These are phyloP conservation scores for Allolobophora icterica DNA, from an alignment of 2,888 invertebrate species.

Conservation along the genomic window DNA sequence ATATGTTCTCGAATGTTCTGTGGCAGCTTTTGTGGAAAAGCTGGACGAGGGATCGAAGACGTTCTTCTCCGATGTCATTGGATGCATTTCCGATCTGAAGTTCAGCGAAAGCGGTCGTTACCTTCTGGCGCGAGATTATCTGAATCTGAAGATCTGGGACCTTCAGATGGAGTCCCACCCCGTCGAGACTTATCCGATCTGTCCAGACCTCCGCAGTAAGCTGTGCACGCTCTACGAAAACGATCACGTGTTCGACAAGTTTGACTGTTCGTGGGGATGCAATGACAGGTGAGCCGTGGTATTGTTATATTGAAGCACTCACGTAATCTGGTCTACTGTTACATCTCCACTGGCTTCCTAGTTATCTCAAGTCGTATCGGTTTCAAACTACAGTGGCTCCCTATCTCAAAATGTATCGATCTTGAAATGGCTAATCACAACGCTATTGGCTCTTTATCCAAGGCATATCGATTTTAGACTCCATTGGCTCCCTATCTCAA, in stretches of 20 bases:
- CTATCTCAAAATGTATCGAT: neutral
- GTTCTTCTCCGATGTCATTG: slow-evolving; percentile 99
- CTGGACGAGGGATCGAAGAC: slow-evolving; percentile 75
- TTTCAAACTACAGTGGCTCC: neutral
- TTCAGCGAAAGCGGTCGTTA: slow-evolving; percentile 97
- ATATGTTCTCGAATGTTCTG: neutral
- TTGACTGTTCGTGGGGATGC: slow-evolving; percentile 99
- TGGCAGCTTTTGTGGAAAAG: neutral
- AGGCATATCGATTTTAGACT: too few species aligned
- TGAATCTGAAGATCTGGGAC: slow-evolving; percentile 99
- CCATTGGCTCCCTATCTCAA: too few species aligned
- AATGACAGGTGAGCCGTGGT: slow-evolving; percentile 77
- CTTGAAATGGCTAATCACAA: neutral
- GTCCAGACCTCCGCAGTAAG: slow-evolving; percentile 96
- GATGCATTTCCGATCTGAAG: slow-evolving; percentile 98
- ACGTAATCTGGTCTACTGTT: too few species aligned
- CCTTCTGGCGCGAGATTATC: slow-evolving; percentile 98
- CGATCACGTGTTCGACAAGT: slow-evolving; percentile 99
- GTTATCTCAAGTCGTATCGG: neutral
- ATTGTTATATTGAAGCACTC: neutral
- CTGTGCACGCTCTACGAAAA: slow-evolving; percentile 98
- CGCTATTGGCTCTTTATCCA: too few species aligned
- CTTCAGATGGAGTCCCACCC: slow-evolving; percentile 97
- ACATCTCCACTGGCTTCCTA: too few species aligned
- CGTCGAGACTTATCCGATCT: slow-evolving; percentile 83